Conservation (phyloP, 2,113 vertebrate species). For the Prunella fulvescens region DNA sequence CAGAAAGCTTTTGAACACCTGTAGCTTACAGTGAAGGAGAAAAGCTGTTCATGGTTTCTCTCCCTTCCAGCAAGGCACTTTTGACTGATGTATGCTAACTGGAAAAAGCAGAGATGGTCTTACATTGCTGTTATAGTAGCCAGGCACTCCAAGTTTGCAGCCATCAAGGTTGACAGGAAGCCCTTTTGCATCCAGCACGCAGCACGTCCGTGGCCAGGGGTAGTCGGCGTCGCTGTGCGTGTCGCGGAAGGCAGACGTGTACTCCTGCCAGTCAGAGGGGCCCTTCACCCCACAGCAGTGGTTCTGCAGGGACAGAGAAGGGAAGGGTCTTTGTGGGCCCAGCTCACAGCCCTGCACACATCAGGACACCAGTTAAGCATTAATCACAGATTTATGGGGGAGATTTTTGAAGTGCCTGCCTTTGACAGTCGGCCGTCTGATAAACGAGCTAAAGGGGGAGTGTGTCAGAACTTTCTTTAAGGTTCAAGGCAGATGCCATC, state of each 20-base stretch:
- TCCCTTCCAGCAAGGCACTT: background rate
- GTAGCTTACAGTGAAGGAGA: background rate
- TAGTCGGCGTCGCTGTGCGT: constrained; percentile 64
- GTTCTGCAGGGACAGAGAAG: constrained; percentile 45
- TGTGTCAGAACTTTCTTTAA: background rate
- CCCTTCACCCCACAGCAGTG: constrained; percentile 75
- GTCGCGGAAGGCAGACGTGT: constrained; percentile 56
- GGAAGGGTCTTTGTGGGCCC: background rate
- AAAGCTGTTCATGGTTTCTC: background rate
- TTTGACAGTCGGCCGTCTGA: background rate
- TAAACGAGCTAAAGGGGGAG: background rate
- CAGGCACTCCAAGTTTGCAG: constrained; percentile 75
- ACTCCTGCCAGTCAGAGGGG: constrained; percentile 75
- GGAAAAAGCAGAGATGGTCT: background rate
- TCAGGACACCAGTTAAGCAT: background rate
- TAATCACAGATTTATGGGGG: background rate
- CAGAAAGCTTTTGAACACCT: background rate
- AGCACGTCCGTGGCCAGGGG: constrained; percentile 78
- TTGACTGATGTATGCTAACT: background rate
- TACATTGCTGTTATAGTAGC: constrained; percentile 71
- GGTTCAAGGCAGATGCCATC: background rate
- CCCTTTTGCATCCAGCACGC: constrained; percentile 49
- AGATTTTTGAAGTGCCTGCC: background rate
- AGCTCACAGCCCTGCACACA: background rate
- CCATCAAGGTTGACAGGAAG: constrained; percentile 49